Percentiles rank a stretch among this genome's conserved stretches.
Conservation (phyloP, 2,113 vertebrate species). For the Apeltes quadracus region DNA sequence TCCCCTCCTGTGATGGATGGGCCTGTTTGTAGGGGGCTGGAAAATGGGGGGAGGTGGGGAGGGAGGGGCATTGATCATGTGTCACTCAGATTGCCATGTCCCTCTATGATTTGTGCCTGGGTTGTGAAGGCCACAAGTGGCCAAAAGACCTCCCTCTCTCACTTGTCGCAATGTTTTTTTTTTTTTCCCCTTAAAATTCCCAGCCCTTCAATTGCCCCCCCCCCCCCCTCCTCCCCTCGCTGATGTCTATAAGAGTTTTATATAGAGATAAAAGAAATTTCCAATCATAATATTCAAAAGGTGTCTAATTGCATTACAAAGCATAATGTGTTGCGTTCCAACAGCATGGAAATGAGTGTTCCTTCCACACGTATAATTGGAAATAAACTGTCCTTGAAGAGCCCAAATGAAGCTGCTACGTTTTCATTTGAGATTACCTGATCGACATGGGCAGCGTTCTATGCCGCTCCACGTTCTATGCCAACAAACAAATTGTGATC, state of each 20-base stretch:
- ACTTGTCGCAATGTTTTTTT: slow-evolving; percentile 32
- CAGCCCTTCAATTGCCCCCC: slow-evolving; percentile 47
- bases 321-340: background rate
- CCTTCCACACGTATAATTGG: background rate
- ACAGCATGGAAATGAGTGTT: background rate
- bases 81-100: slow-evolving; percentile 81
- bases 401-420: background rate
- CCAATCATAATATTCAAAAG: slow-evolving; percentile 2
- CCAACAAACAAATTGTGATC: slow-evolving; percentile 16
- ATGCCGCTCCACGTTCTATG: background rate
- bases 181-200: slow-evolving; percentile 24
- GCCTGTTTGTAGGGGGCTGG: slow-evolving; percentile 78
- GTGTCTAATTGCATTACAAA: background rate
- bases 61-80: slow-evolving; percentile 79
- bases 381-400: background rate
- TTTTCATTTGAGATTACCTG: slow-evolving; percentile 9
- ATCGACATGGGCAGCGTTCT: background rate
- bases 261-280: too few relatives aligned
- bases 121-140: slow-evolving; percentile 81
- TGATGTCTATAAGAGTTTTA: too few relatives aligned
- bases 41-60: slow-evolving; percentile 75
- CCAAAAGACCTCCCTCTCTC: slow-evolving; percentile 70
- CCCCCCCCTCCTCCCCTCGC: too few relatives aligned
- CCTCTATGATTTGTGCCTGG: slow-evolving; percentile 79
- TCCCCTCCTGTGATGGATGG: slow-evolving; percentile 79